Percentiles rank a stretch among this genome's conserved stretches.
These are phyloP conservation scores for Crotalus helleri DNA, from an alignment of 2,113 vertebrate species.

Conservation along the genomic window DNA sequence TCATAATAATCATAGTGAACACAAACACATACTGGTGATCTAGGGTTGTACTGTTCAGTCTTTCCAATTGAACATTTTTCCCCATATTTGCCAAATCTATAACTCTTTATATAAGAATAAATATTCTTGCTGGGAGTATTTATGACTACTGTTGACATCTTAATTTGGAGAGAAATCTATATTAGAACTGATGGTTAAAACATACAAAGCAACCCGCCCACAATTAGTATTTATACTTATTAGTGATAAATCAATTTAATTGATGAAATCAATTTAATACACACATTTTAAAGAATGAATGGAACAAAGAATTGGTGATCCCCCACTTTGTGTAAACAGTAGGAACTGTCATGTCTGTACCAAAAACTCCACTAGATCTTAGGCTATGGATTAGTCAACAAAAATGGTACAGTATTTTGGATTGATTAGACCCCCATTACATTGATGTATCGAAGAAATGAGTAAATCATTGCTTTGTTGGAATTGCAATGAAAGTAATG, in stretches of 20 bases:
- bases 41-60: neutral
- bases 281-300: neutral
- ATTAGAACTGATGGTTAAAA: neutral
- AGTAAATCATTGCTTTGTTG: neutral
- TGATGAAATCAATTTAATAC: neutral
- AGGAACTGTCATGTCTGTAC: neutral
- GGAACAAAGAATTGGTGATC: neutral
- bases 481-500: neutral
- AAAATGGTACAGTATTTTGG: neutral
- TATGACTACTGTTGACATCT: neutral
- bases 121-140: neutral
- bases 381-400: neutral
- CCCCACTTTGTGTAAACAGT: neutral
- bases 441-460: neutral
- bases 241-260: neutral
- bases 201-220: neutral
- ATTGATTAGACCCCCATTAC: neutral
- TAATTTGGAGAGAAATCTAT: neutral
- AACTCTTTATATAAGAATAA: neutral
- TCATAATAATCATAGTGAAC: neutral
- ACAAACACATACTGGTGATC: neutral
- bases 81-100: neutral
- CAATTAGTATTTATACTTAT: neutral
- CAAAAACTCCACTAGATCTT: neutral
- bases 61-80: neutral